These are phyloP conservation scores for Parochlus steinenii DNA, from an alignment of 2,888 invertebrate genomes.

Conservation along the genomic window DNA sequence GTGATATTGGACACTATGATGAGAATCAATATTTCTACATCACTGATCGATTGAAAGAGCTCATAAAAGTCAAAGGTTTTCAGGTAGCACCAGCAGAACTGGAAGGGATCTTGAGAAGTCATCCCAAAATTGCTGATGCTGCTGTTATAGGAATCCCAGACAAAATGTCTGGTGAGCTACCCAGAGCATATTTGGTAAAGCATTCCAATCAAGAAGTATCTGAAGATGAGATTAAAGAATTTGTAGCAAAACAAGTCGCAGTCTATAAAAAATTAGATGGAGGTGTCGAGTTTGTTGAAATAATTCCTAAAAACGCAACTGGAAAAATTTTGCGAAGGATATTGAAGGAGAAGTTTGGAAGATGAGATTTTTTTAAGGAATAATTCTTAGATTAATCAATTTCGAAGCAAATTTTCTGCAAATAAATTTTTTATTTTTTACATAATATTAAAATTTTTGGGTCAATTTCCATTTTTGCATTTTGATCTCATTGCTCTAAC, in stretches of 20 bases:
- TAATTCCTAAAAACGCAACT: conserved; percentile 48
- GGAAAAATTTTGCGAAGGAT: conserved; percentile 50
- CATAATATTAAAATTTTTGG: too few relatives aligned
- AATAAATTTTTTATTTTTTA: too few relatives aligned
- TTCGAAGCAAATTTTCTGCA: too few relatives aligned
- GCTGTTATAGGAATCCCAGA: conserved; percentile 53
- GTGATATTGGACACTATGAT: conserved; percentile 45
- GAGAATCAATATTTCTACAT: conserved; percentile 41
- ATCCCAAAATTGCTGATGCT: conserved; percentile 55
- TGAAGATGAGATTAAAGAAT: conserved; percentile 35
- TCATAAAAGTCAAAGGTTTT: conserved; percentile 46
- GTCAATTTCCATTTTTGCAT: too few relatives aligned
- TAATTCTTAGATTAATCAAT: too few relatives aligned
- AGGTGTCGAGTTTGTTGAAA: conserved; percentile 40
- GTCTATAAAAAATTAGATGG: conserved; percentile 48
- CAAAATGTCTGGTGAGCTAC: conserved; percentile 44
- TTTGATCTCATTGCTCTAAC: too few relatives aligned
- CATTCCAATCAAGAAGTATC: conserved; percentile 28
- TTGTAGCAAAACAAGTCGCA: conserved; percentile 43
- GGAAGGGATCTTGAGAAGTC: conserved; percentile 30
- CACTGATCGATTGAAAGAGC: conserved; percentile 52
- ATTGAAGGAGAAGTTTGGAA: conserved; percentile 25
- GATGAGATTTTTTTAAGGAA: too few relatives aligned
- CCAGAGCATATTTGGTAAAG: conserved; percentile 47
- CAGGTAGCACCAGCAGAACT: conserved; percentile 75